Evolutionary conservation across 2,797 vertebrate species (phyloP).

Genomic region (Lateolabrax maculatus): DNA sequence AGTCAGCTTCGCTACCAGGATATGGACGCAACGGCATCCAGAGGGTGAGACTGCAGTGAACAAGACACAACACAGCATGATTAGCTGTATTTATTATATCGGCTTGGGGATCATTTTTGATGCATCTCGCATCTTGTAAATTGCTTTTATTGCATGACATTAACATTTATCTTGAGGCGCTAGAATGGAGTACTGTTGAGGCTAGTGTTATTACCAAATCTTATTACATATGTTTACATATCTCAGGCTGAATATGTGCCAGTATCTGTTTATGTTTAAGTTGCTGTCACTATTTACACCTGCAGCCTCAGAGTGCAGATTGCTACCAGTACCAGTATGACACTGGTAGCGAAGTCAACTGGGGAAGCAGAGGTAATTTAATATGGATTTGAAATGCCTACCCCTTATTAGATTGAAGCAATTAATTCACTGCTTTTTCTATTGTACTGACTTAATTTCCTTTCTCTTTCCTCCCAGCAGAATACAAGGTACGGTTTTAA

Average conservation of each 20-base stretch:
- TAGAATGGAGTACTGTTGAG: not conserved
- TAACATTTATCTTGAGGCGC: not conserved
- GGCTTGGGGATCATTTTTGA: not conserved
- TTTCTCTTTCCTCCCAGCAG: constrained; percentile 78
- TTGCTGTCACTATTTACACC: constrained; percentile 4
- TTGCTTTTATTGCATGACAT: not conserved
- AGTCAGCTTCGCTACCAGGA: constrained; percentile 93
- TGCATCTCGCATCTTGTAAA: not conserved
- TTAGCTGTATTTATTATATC: not conserved
- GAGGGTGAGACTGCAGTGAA: constrained; percentile 86
- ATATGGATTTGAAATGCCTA: constrained; percentile 32
- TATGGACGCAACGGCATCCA: constrained; percentile 94
- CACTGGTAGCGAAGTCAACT: constrained; percentile 92
- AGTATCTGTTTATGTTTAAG: constrained; percentile 9
- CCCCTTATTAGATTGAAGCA: constrained; percentile 19
- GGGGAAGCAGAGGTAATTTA: constrained; percentile 92
- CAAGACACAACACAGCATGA: not conserved
- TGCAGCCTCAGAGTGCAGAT: constrained; percentile 93
- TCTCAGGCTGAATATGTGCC: not conserved
- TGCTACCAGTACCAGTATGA: constrained; percentile 93
- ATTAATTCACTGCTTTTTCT: constrained; percentile 29
- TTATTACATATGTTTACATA: not conserved
- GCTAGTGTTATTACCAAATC: not conserved
- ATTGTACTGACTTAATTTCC: constrained; percentile 43
- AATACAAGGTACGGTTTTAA: constrained; percentile 92